Percentiles rank a stretch among this genome's conserved stretches.
These are phyloP conservation scores for Rhamnusium bicolor DNA, from an alignment of 2,888 invertebrate species.

Conservation along the genomic window DNA sequence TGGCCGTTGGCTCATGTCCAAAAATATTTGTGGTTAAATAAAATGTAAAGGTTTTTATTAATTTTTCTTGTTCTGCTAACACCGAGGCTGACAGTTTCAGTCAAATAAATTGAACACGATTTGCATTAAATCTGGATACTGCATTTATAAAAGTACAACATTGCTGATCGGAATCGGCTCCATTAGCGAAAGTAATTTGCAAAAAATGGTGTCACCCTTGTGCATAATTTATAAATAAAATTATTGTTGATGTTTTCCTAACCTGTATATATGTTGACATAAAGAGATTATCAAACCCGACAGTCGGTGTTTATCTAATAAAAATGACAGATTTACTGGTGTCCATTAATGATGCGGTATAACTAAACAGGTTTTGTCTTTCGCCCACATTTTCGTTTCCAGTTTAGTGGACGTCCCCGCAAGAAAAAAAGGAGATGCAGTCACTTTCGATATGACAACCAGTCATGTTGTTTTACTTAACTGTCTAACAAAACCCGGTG, in stretches of 20 bases:
- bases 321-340: conserved; percentile 66
- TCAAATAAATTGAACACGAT: background rate
- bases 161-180: conserved; percentile 3
- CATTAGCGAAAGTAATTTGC: conserved; percentile 18
- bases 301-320: conserved; percentile 62
- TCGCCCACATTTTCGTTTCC: conserved; percentile 60
- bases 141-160: conserved; percentile 6
- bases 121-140: background rate
- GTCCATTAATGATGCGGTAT: conserved; percentile 61
- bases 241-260: conserved; percentile 40
- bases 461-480: conserved; percentile 2
- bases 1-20: background rate
- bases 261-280: conserved; percentile 42
- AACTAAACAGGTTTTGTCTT: conserved; percentile 59
- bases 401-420: conserved; percentile 45
- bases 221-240: conserved; percentile 27
- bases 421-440: conserved; percentile 13
- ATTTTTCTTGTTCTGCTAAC: background rate
- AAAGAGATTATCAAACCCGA: conserved; percentile 53
- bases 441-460: conserved; percentile 33
- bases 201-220: background rate
- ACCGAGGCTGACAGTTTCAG: background rate
- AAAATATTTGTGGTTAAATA: background rate
- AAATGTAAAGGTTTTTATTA: background rate
- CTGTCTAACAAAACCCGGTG: background rate